These are phyloP conservation scores for Poecilus cupreus DNA, from an alignment of 2,888 invertebrate genomes.

Conservation along the genomic window DNA sequence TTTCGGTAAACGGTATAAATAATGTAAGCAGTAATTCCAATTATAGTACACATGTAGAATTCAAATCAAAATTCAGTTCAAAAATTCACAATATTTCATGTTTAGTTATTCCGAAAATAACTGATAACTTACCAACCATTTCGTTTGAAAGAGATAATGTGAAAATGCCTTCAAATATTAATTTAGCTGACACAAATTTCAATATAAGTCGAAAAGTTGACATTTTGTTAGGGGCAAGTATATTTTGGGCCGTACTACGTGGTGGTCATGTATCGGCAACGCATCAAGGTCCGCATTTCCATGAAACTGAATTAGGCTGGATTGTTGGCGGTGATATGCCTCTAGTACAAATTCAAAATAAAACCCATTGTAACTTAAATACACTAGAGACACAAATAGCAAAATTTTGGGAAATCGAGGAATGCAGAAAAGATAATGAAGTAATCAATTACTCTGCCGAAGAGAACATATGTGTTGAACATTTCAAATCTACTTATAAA, in stretches of 20 bases:
- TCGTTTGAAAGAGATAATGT: too few relatives aligned
- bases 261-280: too few relatives aligned
- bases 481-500: not conserved
- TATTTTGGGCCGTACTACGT: too few relatives aligned
- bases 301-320: too few relatives aligned
- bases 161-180: not conserved
- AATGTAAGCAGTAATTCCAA: not conserved
- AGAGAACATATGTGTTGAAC: not conserved
- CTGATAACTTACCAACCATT: not conserved
- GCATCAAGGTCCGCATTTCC: too few relatives aligned
- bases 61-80: not conserved
- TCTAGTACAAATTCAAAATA: too few relatives aligned
- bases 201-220: not conserved
- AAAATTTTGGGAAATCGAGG: slow-evolving; percentile 51
- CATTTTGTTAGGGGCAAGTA: not conserved
- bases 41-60: not conserved
- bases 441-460: not conserved
- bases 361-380: not conserved
- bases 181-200: not conserved
- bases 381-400: not conserved
- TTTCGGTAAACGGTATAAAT: not conserved
- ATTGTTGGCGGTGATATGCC: too few relatives aligned
- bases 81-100: not conserved
- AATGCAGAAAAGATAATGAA: not conserved
- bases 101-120: not conserved